Conservation (phyloP, 1,140 invertebrate genomes). For the Drosophila neocordata region DNA sequence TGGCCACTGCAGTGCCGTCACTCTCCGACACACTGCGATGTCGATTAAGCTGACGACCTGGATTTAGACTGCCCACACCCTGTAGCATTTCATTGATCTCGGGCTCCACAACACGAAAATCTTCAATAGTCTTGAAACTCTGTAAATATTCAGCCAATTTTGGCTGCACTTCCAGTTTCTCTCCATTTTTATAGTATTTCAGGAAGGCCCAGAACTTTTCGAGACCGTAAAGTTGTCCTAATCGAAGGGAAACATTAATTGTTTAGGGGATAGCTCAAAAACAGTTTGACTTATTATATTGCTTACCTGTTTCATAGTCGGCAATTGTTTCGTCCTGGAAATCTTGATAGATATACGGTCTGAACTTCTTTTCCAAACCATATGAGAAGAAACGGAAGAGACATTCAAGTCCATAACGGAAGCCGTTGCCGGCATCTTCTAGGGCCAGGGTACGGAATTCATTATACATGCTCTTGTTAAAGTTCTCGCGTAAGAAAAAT, state of each 20-base stretch:
- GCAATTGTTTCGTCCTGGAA: constrained; percentile 97
- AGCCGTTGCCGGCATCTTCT: constrained; percentile 95
- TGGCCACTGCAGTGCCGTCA: constrained; percentile 72
- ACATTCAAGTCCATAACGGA: constrained; percentile 96
- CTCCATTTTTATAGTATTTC: constrained; percentile 94
- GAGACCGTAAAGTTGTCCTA: constrained; percentile 97
- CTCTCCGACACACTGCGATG: constrained; percentile 86
- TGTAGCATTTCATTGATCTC: constrained; percentile 85
- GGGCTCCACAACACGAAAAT: constrained; percentile 93
- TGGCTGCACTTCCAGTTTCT: constrained; percentile 90
- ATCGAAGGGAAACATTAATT: background rate
- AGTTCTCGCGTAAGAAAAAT: constrained; percentile 99
- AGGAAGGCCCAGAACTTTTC: constrained; percentile 99
- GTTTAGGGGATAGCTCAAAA: background rate
- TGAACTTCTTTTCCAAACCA: constrained; percentile 97
- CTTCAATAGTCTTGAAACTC: constrained; percentile 97
- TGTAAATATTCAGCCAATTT: constrained; percentile 91
- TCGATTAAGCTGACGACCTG: constrained; percentile 83
- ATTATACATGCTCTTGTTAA: constrained; percentile 99
- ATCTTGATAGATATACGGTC: constrained; percentile 95
- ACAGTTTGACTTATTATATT: background rate
- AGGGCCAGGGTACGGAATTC: constrained; percentile 95
- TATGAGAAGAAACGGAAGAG: constrained; percentile 99
- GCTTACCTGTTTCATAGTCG: constrained; percentile 95
- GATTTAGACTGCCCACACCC: constrained; percentile 82